phyloP scores from a whole-genome alignment of 2,888 invertebrate genomes.

The Apantesis nais region DNA sequence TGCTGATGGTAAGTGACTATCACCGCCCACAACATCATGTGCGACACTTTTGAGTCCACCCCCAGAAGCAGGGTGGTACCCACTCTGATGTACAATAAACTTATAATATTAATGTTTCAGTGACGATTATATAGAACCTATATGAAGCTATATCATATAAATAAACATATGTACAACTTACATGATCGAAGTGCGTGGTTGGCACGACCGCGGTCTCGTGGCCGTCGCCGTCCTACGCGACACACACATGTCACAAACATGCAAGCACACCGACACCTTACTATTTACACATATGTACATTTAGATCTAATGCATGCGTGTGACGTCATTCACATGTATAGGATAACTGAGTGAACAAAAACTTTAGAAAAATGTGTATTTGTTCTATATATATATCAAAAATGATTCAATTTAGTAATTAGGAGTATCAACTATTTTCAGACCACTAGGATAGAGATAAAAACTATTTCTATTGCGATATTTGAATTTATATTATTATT shows the following conservation, averaged over 20 bases:
- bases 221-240: conserved; percentile 79
- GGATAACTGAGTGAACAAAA: not conserved
- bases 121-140: not conserved
- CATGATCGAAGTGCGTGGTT: conserved; percentile 77
- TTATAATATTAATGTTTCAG: not conserved
- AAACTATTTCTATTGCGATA: too few species aligned
- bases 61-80: too few species aligned
- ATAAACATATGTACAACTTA: conserved; percentile 58
- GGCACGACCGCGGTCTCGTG: conserved; percentile 77
- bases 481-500: too few species aligned
- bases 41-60: too few species aligned
- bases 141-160: not conserved
- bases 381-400: not conserved
- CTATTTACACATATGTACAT: conserved; percentile 60
- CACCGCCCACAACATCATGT: too few species aligned
- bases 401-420: too few species aligned
- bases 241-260: conserved; percentile 72
- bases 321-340: conserved; percentile 16
- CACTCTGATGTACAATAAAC: too few species aligned
- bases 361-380: not conserved
- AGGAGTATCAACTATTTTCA: too few species aligned
- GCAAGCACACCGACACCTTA: conserved; percentile 77
- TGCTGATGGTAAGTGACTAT: too few species aligned
- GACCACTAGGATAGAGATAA: too few species aligned
- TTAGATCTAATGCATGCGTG: conserved; percentile 17